Evolutionary conservation across 2,797 vertebrate species (phyloP).

Genomic region (Hyperoplus lanceolatus): DNA sequence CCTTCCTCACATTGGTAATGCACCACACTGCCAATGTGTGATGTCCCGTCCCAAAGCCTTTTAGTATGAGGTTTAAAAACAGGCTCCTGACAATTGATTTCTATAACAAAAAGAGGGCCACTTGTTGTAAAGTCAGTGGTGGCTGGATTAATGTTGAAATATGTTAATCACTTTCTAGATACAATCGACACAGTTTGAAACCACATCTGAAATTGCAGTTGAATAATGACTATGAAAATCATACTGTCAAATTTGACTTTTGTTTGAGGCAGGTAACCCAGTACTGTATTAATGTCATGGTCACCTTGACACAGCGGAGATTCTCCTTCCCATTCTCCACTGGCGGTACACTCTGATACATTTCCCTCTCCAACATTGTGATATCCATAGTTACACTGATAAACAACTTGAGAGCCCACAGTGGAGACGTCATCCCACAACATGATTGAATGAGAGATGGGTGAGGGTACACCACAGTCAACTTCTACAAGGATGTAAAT

Average conservation of each 20-base stretch:
- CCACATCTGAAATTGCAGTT: neutral
- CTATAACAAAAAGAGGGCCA: constrained; percentile 78
- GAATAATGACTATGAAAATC: neutral
- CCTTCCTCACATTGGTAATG: constrained; percentile 86
- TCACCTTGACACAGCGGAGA: constrained; percentile 77
- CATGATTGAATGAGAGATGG: constrained; percentile 70
- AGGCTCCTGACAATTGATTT: constrained; percentile 85
- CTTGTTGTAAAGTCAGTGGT: constrained; percentile 14
- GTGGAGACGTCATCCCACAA: constrained; percentile 72
- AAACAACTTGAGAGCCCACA: constrained; percentile 79
- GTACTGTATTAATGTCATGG: constrained; percentile 1
- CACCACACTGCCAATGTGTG: constrained; percentile 76
- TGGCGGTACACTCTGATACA: constrained; percentile 72
- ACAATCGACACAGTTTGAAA: neutral
- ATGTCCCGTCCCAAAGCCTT: constrained; percentile 81
- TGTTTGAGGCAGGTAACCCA: neutral
- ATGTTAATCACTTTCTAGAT: neutral
- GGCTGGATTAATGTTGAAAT: neutral
- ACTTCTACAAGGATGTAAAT: constrained; percentile 75
- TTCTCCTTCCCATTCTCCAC: constrained; percentile 74
- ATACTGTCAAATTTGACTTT: neutral
- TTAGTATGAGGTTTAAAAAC: constrained; percentile 79
- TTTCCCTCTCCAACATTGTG: constrained; percentile 58
- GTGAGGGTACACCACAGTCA: constrained; percentile 79
- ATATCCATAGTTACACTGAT: constrained; percentile 83